Percentiles rank a stretch among this genome's conserved stretches.
Evolutionary conservation across 37 sponge, comb jelly and placozoan genomes (phyloP).

Genomic region (Amphimedon queenslandica): DNA sequence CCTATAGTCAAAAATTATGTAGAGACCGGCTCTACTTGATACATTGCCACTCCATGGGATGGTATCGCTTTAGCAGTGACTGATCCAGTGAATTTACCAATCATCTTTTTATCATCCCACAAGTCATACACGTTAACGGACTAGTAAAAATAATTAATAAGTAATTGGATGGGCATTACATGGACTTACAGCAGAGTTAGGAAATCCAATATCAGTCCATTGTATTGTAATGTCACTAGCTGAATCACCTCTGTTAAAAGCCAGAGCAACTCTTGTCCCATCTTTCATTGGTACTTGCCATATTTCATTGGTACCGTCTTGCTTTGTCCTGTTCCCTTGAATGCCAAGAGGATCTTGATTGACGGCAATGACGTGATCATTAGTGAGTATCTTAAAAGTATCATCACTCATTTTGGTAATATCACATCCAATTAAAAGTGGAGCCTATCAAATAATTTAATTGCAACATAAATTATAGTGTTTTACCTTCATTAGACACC

Average conservation of each 20-base stretch:
- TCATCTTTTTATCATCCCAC: constrained; percentile 61
- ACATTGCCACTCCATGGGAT: constrained; percentile 69
- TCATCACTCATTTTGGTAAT: constrained; percentile 41
- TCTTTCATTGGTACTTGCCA: constrained; percentile 62
- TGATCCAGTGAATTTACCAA: constrained; percentile 32
- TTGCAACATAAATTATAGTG: too few species aligned
- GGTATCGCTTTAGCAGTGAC: constrained; percentile 45
- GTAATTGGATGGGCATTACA: too few species aligned
- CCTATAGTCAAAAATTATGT: too few species aligned
- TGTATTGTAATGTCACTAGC: constrained; percentile 28
- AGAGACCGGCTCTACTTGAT: too few species aligned
- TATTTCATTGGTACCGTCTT: constrained; percentile 42
- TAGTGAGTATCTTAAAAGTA: constrained; percentile 70
- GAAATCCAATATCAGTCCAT: constrained; percentile 40
- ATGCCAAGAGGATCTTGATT: constrained; percentile 76
- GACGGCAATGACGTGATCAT: constrained; percentile 82
- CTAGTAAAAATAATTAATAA: too few species aligned
- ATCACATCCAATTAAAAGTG: constrained; percentile 57
- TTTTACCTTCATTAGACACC: too few species aligned
- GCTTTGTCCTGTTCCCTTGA: constrained; percentile 54
- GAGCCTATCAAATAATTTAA: too few species aligned
- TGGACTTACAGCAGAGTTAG: background rate
- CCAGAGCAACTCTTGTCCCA: constrained; percentile 41
- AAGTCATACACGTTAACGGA: constrained; percentile 54
- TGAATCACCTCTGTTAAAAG: constrained; percentile 46